Conservation (phyloP, 2,797 vertebrate species). For the Pseudocheirus occidentalis region DNA sequence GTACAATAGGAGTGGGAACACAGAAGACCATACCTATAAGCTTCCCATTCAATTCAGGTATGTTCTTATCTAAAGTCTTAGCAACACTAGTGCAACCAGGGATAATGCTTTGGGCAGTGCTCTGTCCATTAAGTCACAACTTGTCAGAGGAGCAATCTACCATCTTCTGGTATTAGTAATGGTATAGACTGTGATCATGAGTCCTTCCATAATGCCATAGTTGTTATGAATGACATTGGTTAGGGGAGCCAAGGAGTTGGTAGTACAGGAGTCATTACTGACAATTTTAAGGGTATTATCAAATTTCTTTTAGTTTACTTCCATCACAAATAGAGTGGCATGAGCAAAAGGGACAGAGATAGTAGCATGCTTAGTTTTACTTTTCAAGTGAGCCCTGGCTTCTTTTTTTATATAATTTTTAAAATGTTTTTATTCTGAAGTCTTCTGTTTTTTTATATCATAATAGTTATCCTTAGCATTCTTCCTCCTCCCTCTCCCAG, state of each 20-base stretch:
- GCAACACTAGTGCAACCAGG: background rate
- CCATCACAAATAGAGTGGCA: background rate
- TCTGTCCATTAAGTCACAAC: background rate
- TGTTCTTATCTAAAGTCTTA: background rate
- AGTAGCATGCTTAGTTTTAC: background rate
- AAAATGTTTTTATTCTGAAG: background rate
- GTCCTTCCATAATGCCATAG: background rate
- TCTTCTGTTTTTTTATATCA: background rate
- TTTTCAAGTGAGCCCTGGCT: background rate
- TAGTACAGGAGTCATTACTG: background rate
- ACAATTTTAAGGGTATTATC: background rate
- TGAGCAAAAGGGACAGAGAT: background rate
- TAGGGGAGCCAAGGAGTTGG: no score
- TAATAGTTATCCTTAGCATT: background rate
- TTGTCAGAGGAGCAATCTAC: background rate
- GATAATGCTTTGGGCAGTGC: background rate
- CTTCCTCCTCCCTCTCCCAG: background rate
- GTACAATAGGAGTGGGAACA: background rate
- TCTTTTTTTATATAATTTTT: background rate
- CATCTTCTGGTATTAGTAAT: no score
- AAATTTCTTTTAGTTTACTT: background rate
- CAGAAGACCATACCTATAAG: background rate
- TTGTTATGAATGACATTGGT: background rate
- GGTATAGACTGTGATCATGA: background rate
- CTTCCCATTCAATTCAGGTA: background rate